A percentile compares a stretch with the other conserved stretches of the same genome.
Conservation (phyloP, 2,888 invertebrate species). For the Cephus spinipes region DNA sequence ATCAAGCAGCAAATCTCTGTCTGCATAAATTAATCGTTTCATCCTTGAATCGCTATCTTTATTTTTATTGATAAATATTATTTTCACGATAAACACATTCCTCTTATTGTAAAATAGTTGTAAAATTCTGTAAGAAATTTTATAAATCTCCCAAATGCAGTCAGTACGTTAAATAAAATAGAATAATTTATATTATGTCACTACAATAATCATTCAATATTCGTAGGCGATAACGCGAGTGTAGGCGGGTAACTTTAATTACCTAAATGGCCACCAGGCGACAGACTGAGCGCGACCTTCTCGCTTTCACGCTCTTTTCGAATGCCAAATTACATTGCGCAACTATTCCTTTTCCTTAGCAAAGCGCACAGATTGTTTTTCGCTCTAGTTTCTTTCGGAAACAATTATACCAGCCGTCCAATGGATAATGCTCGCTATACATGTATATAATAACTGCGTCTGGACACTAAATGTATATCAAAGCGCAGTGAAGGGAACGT, state of each 20-base stretch:
- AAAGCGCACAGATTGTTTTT: not conserved
- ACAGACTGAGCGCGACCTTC: not conserved
- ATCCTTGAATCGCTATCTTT: not conserved
- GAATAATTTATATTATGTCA: not conserved
- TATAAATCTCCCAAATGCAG: not conserved
- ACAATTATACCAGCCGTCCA: not conserved
- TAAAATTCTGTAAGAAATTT: not conserved
- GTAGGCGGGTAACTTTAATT: not conserved
- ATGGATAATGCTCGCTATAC: not conserved
- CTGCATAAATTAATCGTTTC: not conserved
- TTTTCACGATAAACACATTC: not conserved
- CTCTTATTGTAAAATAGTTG: not conserved
- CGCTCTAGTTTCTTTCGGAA: not conserved
- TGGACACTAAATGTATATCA: not conserved
- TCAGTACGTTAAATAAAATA: not conserved
- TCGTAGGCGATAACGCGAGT: not conserved
- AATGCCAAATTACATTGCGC: not conserved
- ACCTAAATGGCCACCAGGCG: not conserved
- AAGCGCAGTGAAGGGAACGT: not conserved
- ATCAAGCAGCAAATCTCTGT: not conserved
- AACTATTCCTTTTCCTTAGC: not conserved
- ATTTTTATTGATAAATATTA: not conserved
- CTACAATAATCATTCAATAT: not conserved
- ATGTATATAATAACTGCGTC: not conserved
- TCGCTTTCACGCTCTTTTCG: not conserved